phyloP scores from a whole-genome alignment of 2,113 vertebrate genomes.

The Daphoenositta chrysoptera region DNA sequence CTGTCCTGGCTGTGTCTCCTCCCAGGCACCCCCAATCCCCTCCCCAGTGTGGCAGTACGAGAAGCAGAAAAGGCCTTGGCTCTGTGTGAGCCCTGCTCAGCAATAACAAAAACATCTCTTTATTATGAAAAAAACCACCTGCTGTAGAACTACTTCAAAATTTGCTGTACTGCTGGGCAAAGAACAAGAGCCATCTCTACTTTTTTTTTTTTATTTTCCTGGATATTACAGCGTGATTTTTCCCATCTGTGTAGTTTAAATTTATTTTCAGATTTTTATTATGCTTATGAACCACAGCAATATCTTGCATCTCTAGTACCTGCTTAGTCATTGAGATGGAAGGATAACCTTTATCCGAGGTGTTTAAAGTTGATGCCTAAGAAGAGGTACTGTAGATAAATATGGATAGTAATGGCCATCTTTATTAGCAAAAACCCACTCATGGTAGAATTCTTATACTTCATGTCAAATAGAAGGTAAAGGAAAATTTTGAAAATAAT shows the following conservation, averaged over 20 bases:
- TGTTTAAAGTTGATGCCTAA: neutral
- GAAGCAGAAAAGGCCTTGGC: neutral
- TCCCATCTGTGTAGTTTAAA: neutral
- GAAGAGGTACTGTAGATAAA: neutral
- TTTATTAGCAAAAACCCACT: neutral
- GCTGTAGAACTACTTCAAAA: neutral
- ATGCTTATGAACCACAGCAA: neutral
- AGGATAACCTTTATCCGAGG: neutral
- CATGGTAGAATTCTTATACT: neutral
- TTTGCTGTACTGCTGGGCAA: neutral
- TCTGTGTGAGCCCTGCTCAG: neutral
- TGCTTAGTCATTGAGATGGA: neutral
- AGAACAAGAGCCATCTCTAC: neutral
- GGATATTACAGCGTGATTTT: neutral
- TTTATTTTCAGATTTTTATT: neutral
- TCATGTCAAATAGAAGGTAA: neutral
- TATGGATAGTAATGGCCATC: neutral
- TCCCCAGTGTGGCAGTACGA: accelerated
- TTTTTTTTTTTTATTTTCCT: neutral
- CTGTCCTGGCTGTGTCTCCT: neutral
- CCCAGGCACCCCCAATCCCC: neutral
- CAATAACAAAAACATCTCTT: neutral
- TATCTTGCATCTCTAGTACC: neutral
- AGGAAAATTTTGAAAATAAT: neutral
- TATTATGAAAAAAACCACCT: neutral